Evolutionary conservation across 2,113 vertebrate genomes (phyloP).

Genomic region (Cathartes aura): DNA sequence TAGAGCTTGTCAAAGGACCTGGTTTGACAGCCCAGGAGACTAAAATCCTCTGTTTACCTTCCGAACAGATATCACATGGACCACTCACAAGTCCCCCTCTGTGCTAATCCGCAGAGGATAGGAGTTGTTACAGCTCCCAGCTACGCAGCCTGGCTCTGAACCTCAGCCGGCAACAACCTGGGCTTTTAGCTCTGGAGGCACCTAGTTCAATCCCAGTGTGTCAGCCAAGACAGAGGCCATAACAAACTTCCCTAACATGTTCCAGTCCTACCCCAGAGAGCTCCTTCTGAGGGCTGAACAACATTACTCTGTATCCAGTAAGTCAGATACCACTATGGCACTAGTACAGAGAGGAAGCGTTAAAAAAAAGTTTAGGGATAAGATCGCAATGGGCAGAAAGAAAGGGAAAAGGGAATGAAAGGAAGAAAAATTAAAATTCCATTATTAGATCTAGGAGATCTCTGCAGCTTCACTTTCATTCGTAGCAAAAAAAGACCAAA

Average conservation of each 20-base stretch:
- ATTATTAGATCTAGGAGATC: neutral
- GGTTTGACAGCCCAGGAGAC: constrained; percentile 64
- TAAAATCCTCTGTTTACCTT: constrained; percentile 67
- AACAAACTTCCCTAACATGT: constrained; percentile 44
- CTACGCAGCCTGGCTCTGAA: neutral
- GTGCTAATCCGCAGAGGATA: constrained; percentile 28
- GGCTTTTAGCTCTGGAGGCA: constrained; percentile 55
- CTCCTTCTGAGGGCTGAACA: constrained; percentile 19
- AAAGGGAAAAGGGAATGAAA: neutral
- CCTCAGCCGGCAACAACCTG: constrained; percentile 34
- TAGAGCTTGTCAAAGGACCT: constrained; percentile 55
- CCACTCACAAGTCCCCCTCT: constrained; percentile 51
- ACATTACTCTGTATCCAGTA: neutral
- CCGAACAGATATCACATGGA: constrained; percentile 55
- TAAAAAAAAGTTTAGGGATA: neutral
- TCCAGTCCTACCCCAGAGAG: constrained; percentile 25
- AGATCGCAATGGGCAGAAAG: neutral
- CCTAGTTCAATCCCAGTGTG: neutral
- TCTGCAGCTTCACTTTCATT: neutral
- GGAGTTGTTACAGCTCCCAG: neutral
- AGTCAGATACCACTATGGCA: neutral
- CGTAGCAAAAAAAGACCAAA: neutral
- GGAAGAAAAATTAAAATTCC: neutral
- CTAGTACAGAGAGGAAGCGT: neutral
- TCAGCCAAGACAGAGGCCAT: constrained; percentile 34